Conservation (phyloP, 2,113 vertebrate species). For the Bungarus multicinctus region DNA sequence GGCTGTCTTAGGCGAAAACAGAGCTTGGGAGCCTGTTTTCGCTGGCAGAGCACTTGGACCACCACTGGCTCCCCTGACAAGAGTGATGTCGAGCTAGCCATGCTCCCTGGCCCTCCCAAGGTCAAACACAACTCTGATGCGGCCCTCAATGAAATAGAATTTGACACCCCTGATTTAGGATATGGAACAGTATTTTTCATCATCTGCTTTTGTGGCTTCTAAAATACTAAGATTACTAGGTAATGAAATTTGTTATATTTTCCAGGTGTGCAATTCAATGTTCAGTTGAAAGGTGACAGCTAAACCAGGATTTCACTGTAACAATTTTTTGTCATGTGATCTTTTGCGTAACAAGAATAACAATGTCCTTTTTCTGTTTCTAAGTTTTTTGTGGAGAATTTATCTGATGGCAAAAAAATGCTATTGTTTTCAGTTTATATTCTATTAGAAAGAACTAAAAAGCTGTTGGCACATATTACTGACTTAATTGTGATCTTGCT, state of each 20-base stretch:
- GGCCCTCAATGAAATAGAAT: too few species aligned
- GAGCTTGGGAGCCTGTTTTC: too few species aligned
- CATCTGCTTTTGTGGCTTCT: not conserved
- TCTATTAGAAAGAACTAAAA: conserved; percentile 18
- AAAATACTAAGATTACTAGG: not conserved
- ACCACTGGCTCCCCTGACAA: too few species aligned
- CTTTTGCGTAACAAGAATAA: not conserved
- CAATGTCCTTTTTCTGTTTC: not conserved
- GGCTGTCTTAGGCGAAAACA: too few species aligned
- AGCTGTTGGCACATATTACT: conserved; percentile 43
- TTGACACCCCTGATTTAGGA: not conserved
- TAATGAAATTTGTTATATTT: not conserved
- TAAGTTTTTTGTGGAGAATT: not conserved
- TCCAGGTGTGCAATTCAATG: not conserved
- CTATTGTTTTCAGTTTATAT: not conserved
- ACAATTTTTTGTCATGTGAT: not conserved
- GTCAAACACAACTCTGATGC: too few species aligned
- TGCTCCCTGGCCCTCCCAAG: too few species aligned
- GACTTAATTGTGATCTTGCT: conserved; percentile 44
- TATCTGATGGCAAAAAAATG: not conserved
- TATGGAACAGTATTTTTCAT: not conserved
- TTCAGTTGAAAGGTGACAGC: not conserved
- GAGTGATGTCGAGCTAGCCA: too few species aligned
- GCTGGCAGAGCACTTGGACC: too few species aligned
- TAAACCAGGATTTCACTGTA: not conserved